A percentile compares a stretch with the other conserved stretches of the same genome.
Conservation (phyloP, 2,797 vertebrate genomes). For the Corythornis leucogaster region DNA sequence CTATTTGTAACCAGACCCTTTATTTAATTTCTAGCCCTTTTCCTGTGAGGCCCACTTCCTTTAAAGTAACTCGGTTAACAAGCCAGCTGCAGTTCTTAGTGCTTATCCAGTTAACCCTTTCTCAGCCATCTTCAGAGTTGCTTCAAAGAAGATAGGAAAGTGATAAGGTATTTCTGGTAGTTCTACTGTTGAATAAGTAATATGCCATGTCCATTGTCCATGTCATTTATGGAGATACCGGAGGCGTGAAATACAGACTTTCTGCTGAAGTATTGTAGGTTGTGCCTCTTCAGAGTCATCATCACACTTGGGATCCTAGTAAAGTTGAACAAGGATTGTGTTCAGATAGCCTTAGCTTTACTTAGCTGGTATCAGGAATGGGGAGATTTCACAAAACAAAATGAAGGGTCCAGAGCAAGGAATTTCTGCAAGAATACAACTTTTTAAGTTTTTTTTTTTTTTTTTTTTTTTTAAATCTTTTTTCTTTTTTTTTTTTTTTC, state of each 20-base stretch:
- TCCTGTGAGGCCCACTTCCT: slow-evolving; percentile 28
- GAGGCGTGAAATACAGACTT: not conserved
- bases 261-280: not conserved
- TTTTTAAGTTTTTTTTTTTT: not conserved
- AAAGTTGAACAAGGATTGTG: not conserved
- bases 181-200: not conserved
- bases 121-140: not conserved
- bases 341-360: not conserved
- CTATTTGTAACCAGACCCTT: slow-evolving; percentile 16
- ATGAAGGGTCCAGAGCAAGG: not conserved
- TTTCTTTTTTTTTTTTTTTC: not conserved
- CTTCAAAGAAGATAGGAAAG: not conserved
- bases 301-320: not conserved
- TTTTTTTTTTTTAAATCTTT: too few relatives aligned
- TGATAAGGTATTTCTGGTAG: not conserved
- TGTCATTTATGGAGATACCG: not conserved
- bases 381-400: not conserved
- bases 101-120: slow-evolving; percentile 6
- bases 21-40: slow-evolving; percentile 25
- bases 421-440: not conserved
- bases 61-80: not conserved
- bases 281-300: not conserved
- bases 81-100: not conserved
- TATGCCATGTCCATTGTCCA: rapidly evolving
- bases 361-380: not conserved